phyloP scores from a whole-genome alignment of 2,113 vertebrate species.

The Seriola aureovittata region DNA sequence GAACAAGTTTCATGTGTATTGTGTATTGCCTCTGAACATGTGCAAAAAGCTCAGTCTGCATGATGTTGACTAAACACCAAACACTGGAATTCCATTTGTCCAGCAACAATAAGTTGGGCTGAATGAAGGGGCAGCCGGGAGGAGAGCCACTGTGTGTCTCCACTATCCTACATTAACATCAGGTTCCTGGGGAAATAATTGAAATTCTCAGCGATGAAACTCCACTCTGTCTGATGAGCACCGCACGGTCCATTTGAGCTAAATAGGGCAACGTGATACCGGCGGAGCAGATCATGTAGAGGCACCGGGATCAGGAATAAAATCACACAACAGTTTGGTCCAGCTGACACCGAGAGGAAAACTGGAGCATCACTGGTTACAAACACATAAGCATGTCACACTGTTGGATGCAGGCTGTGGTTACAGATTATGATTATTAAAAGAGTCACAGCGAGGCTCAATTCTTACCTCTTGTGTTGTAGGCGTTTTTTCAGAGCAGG shows the following conservation, averaged over 20 bases:
- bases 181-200: background rate
- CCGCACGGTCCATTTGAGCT: slow-evolving; percentile 1
- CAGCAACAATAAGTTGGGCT: background rate
- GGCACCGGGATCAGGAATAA: background rate
- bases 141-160: background rate
- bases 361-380: too few relatives aligned
- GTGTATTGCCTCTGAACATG: background rate
- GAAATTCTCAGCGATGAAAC: slow-evolving; percentile 2
- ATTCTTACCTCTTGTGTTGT: slow-evolving; percentile 58
- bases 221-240: slow-evolving; percentile 3
- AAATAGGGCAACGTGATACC: slow-evolving; percentile 13
- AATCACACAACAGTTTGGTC: background rate
- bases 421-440: background rate
- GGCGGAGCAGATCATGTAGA: background rate
- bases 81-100: slow-evolving; percentile 8
- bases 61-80: background rate
- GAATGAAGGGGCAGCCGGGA: background rate
- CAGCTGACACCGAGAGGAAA: background rate
- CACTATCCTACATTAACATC: background rate
- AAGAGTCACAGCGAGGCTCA: slow-evolving; percentile 5
- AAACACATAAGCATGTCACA: background rate
- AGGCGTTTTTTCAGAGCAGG: slow-evolving; percentile 5
- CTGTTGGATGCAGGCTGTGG: too few relatives aligned
- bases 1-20: too few relatives aligned
- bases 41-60: background rate